phyloP scores from a whole-genome alignment of 2,113 vertebrate species.

The Salvator merianae region DNA sequence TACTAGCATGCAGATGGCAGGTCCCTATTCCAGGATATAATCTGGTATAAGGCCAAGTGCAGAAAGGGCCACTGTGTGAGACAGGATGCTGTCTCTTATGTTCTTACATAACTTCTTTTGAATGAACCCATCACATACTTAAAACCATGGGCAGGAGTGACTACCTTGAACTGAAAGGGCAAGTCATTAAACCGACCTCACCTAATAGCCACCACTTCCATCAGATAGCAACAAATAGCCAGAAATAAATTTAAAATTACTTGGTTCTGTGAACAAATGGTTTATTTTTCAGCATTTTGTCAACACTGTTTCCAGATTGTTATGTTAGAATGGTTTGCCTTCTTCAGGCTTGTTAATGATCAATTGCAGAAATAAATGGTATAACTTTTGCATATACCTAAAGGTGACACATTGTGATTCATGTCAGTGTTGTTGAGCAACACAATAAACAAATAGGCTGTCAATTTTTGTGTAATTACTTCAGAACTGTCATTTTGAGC shows the following conservation, averaged over 20 bases:
- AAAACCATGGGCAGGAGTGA: too few relatives aligned
- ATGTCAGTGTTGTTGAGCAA: slow-evolving; percentile 61
- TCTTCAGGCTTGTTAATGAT: slow-evolving; percentile 38
- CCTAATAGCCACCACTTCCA: too few relatives aligned
- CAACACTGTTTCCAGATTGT: slow-evolving; percentile 22
- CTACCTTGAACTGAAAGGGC: too few relatives aligned
- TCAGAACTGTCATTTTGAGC: slow-evolving; percentile 53
- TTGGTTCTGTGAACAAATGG: not conserved
- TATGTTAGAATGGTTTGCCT: not conserved
- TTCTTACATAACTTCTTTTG: too few relatives aligned
- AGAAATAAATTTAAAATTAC: not conserved
- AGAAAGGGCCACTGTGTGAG: too few relatives aligned
- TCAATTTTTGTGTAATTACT: slow-evolving; percentile 69
- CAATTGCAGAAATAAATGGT: slow-evolving; percentile 56
- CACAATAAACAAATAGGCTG: slow-evolving; percentile 60
- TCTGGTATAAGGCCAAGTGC: too few relatives aligned
- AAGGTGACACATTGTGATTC: slow-evolving; percentile 64
- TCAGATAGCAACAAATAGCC: not conserved
- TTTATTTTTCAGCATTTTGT: not conserved
- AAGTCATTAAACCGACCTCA: too few relatives aligned
- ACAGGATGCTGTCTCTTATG: too few relatives aligned
- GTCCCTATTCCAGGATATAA: too few relatives aligned
- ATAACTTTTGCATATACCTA: slow-evolving; percentile 59
- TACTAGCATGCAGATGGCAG: too few relatives aligned
- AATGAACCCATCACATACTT: too few relatives aligned